Conservation (phyloP, 1,140 invertebrate species). For the Aphaenogaster floridana region DNA sequence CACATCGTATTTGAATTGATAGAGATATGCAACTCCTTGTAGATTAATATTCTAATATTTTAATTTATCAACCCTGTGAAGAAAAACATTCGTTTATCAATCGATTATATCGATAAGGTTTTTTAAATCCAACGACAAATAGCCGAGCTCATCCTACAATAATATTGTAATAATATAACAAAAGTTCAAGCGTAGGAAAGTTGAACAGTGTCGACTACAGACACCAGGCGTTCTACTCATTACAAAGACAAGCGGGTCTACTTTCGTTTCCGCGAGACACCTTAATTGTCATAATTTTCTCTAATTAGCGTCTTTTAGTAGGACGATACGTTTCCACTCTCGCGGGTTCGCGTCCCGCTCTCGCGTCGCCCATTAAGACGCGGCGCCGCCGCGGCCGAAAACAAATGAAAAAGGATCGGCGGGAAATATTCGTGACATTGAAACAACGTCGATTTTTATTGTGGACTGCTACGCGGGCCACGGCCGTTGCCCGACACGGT, state of each 20-base stretch:
- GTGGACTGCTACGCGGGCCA: conserved; percentile 68
- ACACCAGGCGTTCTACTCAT: conserved; percentile 7
- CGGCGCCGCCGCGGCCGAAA: not conserved
- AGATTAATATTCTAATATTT: conserved; percentile 29
- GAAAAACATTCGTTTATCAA: not conserved
- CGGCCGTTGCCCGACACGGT: conserved; percentile 76
- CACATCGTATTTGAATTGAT: not conserved
- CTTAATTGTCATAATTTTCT: conserved; percentile 49
- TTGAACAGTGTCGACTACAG: not conserved
- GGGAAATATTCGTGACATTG: conserved; percentile 71
- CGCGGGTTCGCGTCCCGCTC: not conserved
- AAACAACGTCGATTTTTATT: conserved; percentile 72
- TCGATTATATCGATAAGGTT: not conserved
- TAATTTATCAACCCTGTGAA: not conserved
- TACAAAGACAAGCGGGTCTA: conserved; percentile 19
- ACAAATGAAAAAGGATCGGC: conserved; percentile 39
- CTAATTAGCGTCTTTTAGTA: conserved; percentile 23
- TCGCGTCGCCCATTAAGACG: conserved; percentile 31
- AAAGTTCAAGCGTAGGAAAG: not conserved
- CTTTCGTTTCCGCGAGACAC: conserved; percentile 14
- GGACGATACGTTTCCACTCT: not conserved
- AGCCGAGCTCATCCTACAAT: not conserved
- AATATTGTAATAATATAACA: conserved; percentile 8
- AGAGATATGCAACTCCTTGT: conserved; percentile 28
- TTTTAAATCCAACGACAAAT: not conserved